These are phyloP conservation scores for Trissolcus japonicus DNA, from an alignment of 2,888 invertebrate genomes.

Conservation along the genomic window DNA sequence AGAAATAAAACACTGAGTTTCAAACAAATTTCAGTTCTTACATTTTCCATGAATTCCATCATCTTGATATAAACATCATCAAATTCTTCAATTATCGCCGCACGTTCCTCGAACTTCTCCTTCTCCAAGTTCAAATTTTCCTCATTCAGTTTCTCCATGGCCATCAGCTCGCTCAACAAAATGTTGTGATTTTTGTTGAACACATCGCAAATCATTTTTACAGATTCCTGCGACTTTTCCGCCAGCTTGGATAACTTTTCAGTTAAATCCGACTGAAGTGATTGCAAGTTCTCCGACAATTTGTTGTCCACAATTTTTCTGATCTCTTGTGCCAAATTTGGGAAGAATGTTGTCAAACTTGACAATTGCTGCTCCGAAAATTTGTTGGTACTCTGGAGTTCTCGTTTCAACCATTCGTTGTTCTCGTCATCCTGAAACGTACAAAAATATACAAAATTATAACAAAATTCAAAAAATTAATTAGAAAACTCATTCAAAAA, in stretches of 20 bases:
- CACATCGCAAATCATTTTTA: constrained; percentile 59
- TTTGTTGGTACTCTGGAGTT: constrained; percentile 58
- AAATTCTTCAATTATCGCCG: constrained; percentile 41
- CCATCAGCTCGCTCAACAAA: constrained; percentile 59
- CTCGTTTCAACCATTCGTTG: constrained; percentile 63
- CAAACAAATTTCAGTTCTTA: constrained; percentile 8
- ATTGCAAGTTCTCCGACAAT: constrained; percentile 64
- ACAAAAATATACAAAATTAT: background rate
- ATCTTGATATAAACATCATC: constrained; percentile 42
- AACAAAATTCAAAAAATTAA: background rate
- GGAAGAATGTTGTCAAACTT: constrained; percentile 58
- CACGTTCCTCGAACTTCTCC: constrained; percentile 59
- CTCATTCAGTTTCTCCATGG: constrained; percentile 60
- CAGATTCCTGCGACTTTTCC: constrained; percentile 61
- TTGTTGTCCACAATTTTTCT: constrained; percentile 64
- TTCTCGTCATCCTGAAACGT: constrained; percentile 51
- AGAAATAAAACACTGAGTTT: background rate
- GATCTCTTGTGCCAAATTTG: constrained; percentile 62
- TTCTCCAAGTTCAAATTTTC: constrained; percentile 50
- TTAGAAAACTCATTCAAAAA: background rate
- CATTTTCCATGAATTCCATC: constrained; percentile 32
- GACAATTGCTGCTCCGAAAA: constrained; percentile 61
- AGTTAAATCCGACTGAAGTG: constrained; percentile 60
- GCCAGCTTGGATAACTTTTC: constrained; percentile 63
- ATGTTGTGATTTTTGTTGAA: constrained; percentile 61